These are phyloP conservation scores for Nemoura dubitans DNA, from an alignment of 2,888 invertebrate genomes.

Conservation along the genomic window DNA sequence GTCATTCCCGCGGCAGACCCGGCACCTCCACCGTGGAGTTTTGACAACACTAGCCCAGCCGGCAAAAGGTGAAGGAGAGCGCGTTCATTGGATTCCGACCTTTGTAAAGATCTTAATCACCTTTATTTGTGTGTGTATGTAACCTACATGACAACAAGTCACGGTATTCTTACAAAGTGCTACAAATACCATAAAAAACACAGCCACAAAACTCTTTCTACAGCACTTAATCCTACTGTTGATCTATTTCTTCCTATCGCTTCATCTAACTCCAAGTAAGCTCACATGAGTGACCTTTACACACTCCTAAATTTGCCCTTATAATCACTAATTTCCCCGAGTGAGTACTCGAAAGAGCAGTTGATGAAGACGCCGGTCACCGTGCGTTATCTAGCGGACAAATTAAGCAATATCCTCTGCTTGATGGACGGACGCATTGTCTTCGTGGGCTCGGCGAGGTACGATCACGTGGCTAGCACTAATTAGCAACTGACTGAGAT, in stretches of 20 bases:
- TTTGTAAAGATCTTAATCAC: background rate
- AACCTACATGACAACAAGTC: background rate
- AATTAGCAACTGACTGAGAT: constrained; percentile 17
- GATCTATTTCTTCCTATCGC: background rate
- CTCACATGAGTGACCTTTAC: too few species aligned
- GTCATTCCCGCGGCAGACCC: background rate
- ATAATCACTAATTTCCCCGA: background rate
- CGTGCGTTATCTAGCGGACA: background rate
- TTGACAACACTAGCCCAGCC: background rate
- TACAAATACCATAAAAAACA: background rate
- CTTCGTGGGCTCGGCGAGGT: background rate
- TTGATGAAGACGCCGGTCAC: background rate
- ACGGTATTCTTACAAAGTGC: background rate
- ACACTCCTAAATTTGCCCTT: background rate
- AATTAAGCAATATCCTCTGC: constrained; percentile 22
- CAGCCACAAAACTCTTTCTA: background rate
- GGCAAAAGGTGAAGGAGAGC: background rate
- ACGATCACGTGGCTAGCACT: background rate
- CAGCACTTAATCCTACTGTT: background rate
- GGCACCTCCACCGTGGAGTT: background rate
- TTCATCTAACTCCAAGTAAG: background rate
- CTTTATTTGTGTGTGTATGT: background rate
- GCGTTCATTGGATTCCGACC: background rate
- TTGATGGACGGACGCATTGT: constrained; percentile 22
- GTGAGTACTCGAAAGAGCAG: background rate